Base-by-base conservation (phyloP, 2,797 vertebrate genomes). In the Anabacerthia variegaticeps region DNA sequence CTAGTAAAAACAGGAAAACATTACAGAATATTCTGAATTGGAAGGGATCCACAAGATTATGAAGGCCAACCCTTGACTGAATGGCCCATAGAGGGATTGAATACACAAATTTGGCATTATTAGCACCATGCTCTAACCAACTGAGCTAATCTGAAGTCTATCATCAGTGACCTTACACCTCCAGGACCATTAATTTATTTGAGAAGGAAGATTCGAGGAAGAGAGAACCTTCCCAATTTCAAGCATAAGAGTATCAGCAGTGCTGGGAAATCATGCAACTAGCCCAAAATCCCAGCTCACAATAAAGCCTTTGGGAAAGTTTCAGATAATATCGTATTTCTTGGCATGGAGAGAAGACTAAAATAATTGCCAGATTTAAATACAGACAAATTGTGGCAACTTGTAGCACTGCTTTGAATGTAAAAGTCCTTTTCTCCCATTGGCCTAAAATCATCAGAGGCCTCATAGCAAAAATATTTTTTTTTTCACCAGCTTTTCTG, bases 51-150 rank as follows among this genome's bases (percentile, higher is more conserved):
- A 65, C 24, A 51, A 65, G 51, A 72, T 46, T 36, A 82, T 43
- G 30, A 56, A 58, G n/a, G 39, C n/a, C 17, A 59, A 17, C 46
- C 44, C 26, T 36, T 39, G 58, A 10, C 5, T 48, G 34, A 72
- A 72, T 39, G 28, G 51, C 49, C 26, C 6, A 26, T 12, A 54
- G 14, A 0, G 0, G 18, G 15, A 72, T 0, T 72, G 34, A 78
- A 36, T 7, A 24, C 52, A 39, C 5, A 12, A 59, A 9, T 2
- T 36, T 23, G 30, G 21, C 10, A 36, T 59, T 65, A 52, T 34
- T 23, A 46, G 10, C 44, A 39, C 7, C 34, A 54, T 14, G 34
- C 4, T 84, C 52, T 51, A 66, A 39, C 7, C 56, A 84, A 41
- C 26, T 58, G 52, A 78, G 59, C 26, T 78, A 34, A 32, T 58